Base-by-base conservation (phyloP, 2,113 vertebrate species). In the Suricata suricatta region DNA sequence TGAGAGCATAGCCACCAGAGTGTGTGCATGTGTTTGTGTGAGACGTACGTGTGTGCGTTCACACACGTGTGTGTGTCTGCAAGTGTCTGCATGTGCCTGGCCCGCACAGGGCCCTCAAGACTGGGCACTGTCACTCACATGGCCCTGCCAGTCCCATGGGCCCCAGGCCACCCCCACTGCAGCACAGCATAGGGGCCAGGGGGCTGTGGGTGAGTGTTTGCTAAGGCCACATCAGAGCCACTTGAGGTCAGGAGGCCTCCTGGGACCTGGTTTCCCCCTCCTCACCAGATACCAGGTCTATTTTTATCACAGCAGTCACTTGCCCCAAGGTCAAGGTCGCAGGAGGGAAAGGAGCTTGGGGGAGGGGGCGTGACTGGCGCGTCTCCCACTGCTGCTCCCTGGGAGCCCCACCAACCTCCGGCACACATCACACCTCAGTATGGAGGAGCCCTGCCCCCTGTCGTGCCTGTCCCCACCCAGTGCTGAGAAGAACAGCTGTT, bases 221-320 rank as follows among this genome's bases (percentile, higher is more conserved):
- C 94, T 52, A 81, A 81, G 35, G 92, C 63, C 29, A 27, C 50
- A 14, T 9, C 14, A 7, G 47, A 77, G 66, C 77, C 71, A 77
- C 72, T 66, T 23, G 44, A 63, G 63, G 94, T 89, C 90, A 94
- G 71, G 17, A 95, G 76, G 95, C 96, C 90, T 97, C 84, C 44
- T 4, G 64, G 87, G 93, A 92, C 84, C 83, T 8, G 0, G 35
- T 41, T 57, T 63, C 97, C 96, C 98, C 96, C 90, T 97, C 96
- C 97, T 83, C 96, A 97, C 74, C 44, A 0, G 31, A 93, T 91
- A 64, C 63, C 86, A 91, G 52, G 7, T 83, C 96, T 98, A 98
- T 98, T 97, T 98, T 98, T 97, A 83, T 79, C 86, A n/a, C 44
- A 12, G 71, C 21, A 68, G 82, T 92, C 96, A 97, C 64, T 95